Percentiles rank a stretch among this genome's conserved stretches.
Evolutionary conservation across 2,888 invertebrate species (phyloP).

Genomic region (Alentia gelatinosa): DNA sequence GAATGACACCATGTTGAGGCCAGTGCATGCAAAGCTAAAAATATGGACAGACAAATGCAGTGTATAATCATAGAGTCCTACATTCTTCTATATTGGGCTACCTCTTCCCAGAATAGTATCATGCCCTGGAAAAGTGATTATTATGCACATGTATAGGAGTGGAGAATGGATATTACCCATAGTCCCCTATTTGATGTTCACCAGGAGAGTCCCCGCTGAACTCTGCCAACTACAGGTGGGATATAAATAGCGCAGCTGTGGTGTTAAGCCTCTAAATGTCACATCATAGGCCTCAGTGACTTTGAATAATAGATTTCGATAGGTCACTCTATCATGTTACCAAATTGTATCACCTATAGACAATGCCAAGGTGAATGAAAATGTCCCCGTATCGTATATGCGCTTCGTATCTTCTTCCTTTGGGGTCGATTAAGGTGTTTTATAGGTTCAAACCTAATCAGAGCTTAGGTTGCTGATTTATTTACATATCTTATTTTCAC

Average conservation of each 20-base stretch:
- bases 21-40: background rate
- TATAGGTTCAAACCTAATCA: no score
- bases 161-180: background rate
- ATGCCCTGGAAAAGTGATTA: background rate
- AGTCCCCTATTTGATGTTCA: background rate
- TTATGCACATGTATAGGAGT: background rate
- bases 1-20: background rate
- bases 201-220: background rate
- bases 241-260: background rate
- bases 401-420: no score
- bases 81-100: background rate
- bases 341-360: no score
- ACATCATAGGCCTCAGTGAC: background rate
- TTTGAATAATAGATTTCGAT: background rate
- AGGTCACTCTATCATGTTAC: conserved; percentile 1
- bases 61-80: background rate
- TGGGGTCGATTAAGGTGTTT: no score
- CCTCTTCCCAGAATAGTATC: background rate
- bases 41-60: background rate
- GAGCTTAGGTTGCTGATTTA: no score
- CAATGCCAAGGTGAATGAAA: no score
- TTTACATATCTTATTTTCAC: no score
- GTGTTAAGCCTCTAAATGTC: background rate
- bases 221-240: background rate
- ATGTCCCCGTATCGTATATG: no score